Base-by-base conservation (phyloP, 2,888 invertebrate genomes). In the Linnaemya vulpina region DNA sequence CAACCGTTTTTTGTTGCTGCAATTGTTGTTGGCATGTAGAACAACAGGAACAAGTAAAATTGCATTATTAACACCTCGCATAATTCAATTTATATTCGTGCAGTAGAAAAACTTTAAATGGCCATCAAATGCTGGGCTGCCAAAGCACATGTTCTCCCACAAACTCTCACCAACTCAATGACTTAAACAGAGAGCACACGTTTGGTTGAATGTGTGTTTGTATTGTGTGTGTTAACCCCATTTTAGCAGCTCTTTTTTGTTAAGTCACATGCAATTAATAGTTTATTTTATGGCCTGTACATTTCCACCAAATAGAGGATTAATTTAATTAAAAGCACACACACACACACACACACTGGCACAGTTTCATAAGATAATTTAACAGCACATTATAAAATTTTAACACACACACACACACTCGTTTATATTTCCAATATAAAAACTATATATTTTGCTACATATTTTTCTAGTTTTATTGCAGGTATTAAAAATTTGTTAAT, bases 21-120 rank as follows among this genome's bases (percentile, higher is more conserved):
- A 20, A 30, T 11, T 35, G 22, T 51, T 51, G 35, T 53, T 49
- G 51, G 35, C n/a, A 22, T 13, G 5, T 17, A 60, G 17, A 60
- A 68, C 17, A 43, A n/a, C 49, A 76, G 49, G 46, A 58, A 35
- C 17, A 49, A 60, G 0, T 3, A n/a, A 70, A 80, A 62, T 67
- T 65, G 35, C 79, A 80, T 84, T 84, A 84, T 80, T 80, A 84
- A 76, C 84, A 84, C 84, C 84, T 84, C 80, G 65, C 60, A 80
- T 76, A 76, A 84, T 84, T 75, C 67, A 68, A 84, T 79, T 76
- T 67, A 75, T 62, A 75, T 75, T 75, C 51, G 38, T 53, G 20
- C 35, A 62, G 20, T n/a, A 81, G 68, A 74, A 62, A 35, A 74
- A 75, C 68, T 81, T 74, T 67, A 73, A 80, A 73, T 80, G 51